Evolutionary conservation across 2,113 vertebrate species (phyloP).

Genomic region (Elachura formosa): DNA sequence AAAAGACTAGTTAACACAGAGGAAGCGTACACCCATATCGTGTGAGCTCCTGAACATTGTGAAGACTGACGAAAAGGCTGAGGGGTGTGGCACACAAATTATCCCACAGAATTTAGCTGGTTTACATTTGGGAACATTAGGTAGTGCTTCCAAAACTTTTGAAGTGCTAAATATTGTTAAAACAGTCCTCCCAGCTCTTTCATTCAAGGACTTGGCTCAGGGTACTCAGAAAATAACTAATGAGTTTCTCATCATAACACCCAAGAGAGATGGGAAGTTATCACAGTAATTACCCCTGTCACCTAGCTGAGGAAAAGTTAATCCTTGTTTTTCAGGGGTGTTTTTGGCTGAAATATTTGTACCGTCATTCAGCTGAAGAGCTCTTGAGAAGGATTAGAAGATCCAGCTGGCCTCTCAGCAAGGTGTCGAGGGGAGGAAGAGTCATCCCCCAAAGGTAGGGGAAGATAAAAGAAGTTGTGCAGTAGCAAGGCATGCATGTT

Average conservation of each 20-base stretch:
- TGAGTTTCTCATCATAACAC: constrained; percentile 35
- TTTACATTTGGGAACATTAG: constrained; percentile 18
- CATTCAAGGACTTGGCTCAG: constrained; percentile 17
- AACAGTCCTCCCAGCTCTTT: constrained; percentile 21
- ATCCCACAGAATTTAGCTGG: background rate
- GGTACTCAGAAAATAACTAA: constrained; percentile 8
- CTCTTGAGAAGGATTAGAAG: background rate
- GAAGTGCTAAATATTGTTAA: constrained; percentile 40
- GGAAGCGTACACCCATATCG: background rate
- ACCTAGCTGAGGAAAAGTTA: background rate
- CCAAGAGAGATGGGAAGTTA: constrained; percentile 3
- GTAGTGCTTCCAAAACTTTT: constrained; percentile 13
- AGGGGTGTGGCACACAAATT: constrained; percentile 17
- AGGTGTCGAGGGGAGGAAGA: background rate
- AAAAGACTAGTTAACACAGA: background rate
- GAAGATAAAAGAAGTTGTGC: background rate
- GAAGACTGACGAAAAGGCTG: background rate
- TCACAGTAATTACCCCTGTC: background rate
- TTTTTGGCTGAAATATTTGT: constrained; percentile 34
- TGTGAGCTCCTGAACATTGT: background rate
- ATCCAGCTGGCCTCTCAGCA: background rate
- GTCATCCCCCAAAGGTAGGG: background rate
- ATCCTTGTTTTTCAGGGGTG: background rate
- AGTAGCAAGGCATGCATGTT: background rate
- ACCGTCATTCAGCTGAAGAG: background rate